Percentiles rank a stretch among this genome's conserved stretches.
Conservation (phyloP, 2,888 invertebrate genomes). For the Diarsia mendica region DNA sequence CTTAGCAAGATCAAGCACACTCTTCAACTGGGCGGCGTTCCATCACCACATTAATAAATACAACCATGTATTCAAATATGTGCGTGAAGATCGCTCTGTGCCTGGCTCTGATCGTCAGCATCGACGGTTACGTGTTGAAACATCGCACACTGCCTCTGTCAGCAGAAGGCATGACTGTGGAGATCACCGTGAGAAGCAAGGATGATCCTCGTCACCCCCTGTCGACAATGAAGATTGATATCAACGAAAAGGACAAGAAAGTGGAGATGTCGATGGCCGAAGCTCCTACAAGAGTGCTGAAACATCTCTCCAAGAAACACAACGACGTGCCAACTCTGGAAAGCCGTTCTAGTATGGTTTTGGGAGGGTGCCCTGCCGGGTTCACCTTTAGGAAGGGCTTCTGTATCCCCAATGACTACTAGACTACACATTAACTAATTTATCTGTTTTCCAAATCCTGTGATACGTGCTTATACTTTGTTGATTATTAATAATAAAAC, state of each 20-base stretch:
- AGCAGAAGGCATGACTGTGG: conserved; percentile 62
- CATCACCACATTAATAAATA: conserved; percentile 56
- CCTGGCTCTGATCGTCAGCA: conserved; percentile 55
- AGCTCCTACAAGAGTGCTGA: conserved; percentile 31
- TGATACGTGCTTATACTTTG: conserved; percentile 26
- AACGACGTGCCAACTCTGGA: conserved; percentile 43
- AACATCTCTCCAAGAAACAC: conserved; percentile 9
- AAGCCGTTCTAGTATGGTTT: conserved; percentile 59
- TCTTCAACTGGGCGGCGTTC: conserved; percentile 23
- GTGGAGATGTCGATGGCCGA: conserved; percentile 39
- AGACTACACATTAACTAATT: background rate
- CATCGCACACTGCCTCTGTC: conserved; percentile 54
- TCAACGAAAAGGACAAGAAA: conserved; percentile 45
- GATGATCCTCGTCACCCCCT: conserved; percentile 31
- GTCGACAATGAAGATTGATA: conserved; percentile 56
- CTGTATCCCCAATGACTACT: conserved; percentile 68
- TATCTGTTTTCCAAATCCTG: background rate
- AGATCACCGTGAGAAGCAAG: conserved; percentile 60
- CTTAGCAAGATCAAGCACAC: conserved; percentile 12
- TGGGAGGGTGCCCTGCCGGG: conserved; percentile 67
- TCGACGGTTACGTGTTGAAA: conserved; percentile 60
- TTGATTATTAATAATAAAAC: conserved; percentile 41
- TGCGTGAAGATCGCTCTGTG: conserved; percentile 59
- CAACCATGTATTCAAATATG: conserved; percentile 59
- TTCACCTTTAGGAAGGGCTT: conserved; percentile 61